Evolutionary conservation across 2,888 invertebrate species (phyloP).

Genomic region (Ashinkailepas kermadecensis): DNA sequence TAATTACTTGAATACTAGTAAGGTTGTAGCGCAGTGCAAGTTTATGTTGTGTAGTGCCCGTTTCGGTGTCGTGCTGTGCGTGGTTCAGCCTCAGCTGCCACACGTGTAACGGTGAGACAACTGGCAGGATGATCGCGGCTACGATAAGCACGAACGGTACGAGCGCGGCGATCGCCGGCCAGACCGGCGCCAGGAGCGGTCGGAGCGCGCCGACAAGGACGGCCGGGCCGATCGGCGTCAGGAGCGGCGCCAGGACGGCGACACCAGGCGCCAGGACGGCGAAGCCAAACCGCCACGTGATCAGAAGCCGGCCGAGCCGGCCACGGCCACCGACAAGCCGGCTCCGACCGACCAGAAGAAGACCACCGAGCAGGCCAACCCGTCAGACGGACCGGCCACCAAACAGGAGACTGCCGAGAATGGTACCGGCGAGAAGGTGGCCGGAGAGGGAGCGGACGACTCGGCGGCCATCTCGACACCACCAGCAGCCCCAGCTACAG

Average conservation of each 20-base stretch:
- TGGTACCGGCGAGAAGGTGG: no score
- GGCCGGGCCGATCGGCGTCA: background rate
- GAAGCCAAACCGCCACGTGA: background rate
- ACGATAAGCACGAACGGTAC: constrained; percentile 12
- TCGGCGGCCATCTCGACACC: no score
- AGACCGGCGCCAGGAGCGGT: background rate
- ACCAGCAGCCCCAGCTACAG: background rate
- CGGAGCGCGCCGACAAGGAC: background rate
- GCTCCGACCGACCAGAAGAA: background rate
- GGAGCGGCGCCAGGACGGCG: constrained; percentile 1
- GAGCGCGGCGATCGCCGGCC: background rate
- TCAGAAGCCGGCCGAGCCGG: constrained; percentile 19
- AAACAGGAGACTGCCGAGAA: no score
- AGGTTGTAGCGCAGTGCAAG: no score
- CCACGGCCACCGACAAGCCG: background rate
- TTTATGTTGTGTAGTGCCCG: no score
- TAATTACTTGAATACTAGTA: no score
- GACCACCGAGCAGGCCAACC: no score
- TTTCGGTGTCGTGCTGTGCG: no score
- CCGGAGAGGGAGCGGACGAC: no score
- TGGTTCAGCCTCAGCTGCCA: no score
- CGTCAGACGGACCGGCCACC: no score
- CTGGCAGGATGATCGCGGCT: background rate
- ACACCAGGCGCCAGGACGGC: background rate
- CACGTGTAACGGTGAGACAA: no score